Percentiles rank a stretch among this genome's conserved stretches.
phyloP scores from a whole-genome alignment of 2,797 vertebrate genomes.

The Toxotes lorentzi region DNA sequence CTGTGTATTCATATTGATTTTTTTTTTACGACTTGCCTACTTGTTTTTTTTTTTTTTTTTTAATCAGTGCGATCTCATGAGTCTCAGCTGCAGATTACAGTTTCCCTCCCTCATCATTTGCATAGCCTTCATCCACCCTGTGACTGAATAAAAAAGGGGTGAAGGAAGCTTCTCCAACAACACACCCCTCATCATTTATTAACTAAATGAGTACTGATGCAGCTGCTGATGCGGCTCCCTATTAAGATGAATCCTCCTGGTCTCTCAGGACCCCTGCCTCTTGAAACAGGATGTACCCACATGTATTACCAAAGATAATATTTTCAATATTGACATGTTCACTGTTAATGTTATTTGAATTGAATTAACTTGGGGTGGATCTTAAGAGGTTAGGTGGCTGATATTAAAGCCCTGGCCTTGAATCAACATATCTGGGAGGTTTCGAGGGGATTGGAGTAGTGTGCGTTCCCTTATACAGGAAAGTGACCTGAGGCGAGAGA shows the following conservation, averaged over 20 bases:
- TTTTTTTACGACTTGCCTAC: background rate
- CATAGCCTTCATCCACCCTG: conserved; percentile 25
- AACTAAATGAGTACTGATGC: conserved; percentile 71
- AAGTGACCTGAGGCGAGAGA: conserved; percentile 71
- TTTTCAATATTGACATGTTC: conserved; percentile 75
- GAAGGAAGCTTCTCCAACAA: conserved; percentile 41
- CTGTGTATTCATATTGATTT: conserved; percentile 26
- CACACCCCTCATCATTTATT: conserved; percentile 70
- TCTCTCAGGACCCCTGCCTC: conserved; percentile 59
- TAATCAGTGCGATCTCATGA: conserved; percentile 40
- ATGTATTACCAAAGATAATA: conserved; percentile 69
- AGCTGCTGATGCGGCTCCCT: conserved; percentile 46
- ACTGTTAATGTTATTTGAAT: conserved; percentile 72
- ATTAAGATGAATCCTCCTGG: conserved; percentile 40
- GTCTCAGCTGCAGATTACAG: conserved; percentile 46
- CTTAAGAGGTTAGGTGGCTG: conserved; percentile 47
- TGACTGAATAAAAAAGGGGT: conserved; percentile 16
- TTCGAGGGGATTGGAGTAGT: conserved; percentile 56
- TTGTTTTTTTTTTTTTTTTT: conserved; percentile 6
- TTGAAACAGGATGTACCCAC: conserved; percentile 64
- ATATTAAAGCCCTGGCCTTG: conserved; percentile 70
- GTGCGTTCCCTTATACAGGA: conserved; percentile 48
- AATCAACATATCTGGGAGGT: conserved; percentile 72
- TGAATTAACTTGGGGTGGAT: conserved; percentile 64
- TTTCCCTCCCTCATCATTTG: conserved; percentile 46